Evolutionary conservation across 1,140 invertebrate species (phyloP), one percentile per base, ranked within the genome.

Genomic region (Cydia amplana): DNA sequence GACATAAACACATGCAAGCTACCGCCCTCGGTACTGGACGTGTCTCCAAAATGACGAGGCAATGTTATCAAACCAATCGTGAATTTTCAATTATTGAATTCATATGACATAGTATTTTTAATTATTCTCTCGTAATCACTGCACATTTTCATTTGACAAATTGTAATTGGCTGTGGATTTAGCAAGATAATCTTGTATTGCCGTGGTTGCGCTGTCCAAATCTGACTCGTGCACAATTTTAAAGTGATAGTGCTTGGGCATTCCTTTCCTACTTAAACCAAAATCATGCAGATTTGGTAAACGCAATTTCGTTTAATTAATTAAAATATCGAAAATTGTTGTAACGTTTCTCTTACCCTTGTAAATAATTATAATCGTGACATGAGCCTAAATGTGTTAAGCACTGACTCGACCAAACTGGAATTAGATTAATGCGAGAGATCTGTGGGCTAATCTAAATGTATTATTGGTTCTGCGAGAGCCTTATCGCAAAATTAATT

Each of bases 131-230:
- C 55, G 49, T 60, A 23, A 60, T 23, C 55, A 60, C 20, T 74
- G 23, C 20, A 74, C 28, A 36, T 74, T 40, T 51, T 74, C n/a
- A 40, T 73, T 43, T 46, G 65, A 75, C 64, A 73, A 40, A 73
- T 28, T 65, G 77, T 79, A 60, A 84, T 88, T 83, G 87, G 85
- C 87, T 88, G 85, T 88, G 85, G 82, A 83, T 77, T 78, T 77
- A 79, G 67, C 28, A 73, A 81, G 78, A 73, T 83, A 78, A 74
- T 74, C 76, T 84, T 75, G 20, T 63, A 60, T 60, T 23, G 20
- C 5, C 3, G 20, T 60, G 18, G 55, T 60, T 23, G 55, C 20
- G 55, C 20, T 60, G 23, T 2, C 20, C 55, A 60, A 20, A 10
- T 60, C 55, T 60, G 55, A 60, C 9, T 60, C 9, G 55, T 60